Evolutionary conservation across 1,140 invertebrate species (phyloP).

Genomic region (Sipha flava): DNA sequence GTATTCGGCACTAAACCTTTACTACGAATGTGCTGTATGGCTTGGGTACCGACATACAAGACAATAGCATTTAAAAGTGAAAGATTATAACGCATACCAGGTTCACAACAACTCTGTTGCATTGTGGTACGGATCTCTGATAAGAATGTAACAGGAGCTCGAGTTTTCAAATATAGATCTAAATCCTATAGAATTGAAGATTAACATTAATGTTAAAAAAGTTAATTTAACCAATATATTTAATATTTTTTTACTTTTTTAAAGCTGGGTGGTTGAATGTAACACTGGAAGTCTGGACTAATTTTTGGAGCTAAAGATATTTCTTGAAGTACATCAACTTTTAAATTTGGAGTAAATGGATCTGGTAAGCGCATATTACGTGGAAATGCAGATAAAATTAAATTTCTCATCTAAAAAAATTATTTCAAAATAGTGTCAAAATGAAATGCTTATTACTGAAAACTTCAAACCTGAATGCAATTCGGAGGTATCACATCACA

Average conservation of each 20-base stretch:
- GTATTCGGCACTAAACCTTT: constrained; percentile 88
- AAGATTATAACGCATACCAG: constrained; percentile 89
- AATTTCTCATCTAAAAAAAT: constrained; percentile 69
- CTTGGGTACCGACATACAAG: constrained; percentile 93
- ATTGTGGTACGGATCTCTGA: constrained; percentile 83
- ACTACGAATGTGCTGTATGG: constrained; percentile 76
- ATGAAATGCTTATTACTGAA: neutral
- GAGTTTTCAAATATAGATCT: constrained; percentile 89
- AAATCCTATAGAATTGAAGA: constrained; percentile 55
- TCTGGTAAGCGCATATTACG: constrained; percentile 95
- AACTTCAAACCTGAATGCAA: constrained; percentile 68
- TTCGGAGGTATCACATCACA: constrained; percentile 98
- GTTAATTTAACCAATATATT: neutral
- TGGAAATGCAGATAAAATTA: constrained; percentile 95
- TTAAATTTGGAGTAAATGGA: constrained; percentile 95
- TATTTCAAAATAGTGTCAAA: constrained; percentile 36
- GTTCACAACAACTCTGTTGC: constrained; percentile 66
- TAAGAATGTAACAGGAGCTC: constrained; percentile 91
- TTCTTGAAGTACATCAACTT: constrained; percentile 84
- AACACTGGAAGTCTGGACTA: constrained; percentile 75
- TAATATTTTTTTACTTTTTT: constrained; percentile 54
- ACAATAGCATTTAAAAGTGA: constrained; percentile 94
- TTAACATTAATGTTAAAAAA: neutral
- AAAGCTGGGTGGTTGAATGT: constrained; percentile 79
- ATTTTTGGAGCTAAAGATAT: constrained; percentile 63